These are phyloP conservation scores for Crioceris asparagi DNA, from an alignment of 2,888 invertebrate species.

Conservation along the genomic window DNA sequence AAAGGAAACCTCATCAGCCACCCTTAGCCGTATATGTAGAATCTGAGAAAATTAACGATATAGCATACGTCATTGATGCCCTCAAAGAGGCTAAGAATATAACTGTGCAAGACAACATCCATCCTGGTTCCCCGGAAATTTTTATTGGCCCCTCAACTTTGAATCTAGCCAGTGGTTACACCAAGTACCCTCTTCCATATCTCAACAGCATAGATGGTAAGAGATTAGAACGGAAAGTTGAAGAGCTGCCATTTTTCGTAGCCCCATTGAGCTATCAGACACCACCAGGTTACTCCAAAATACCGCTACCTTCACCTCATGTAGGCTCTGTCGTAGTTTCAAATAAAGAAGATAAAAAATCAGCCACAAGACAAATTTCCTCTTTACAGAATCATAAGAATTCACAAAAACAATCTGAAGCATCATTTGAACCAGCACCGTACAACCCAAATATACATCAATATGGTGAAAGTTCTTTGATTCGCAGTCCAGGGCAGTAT, in stretches of 20 bases:
- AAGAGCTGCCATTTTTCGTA: conserved; percentile 72
- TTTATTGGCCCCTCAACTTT: conserved; percentile 74
- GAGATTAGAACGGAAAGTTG: conserved; percentile 58
- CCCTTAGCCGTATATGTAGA: conserved; percentile 71
- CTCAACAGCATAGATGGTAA: conserved; percentile 60
- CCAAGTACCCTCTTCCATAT: conserved; percentile 75
- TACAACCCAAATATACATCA: not conserved
- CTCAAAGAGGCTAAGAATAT: conserved; percentile 63
- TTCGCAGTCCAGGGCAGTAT: not conserved
- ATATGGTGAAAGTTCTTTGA: not conserved
- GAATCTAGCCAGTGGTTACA: conserved; percentile 57
- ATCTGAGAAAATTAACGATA: conserved; percentile 46
- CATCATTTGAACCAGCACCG: not conserved
- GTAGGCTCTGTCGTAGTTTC: conserved; percentile 73
- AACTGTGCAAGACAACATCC: conserved; percentile 64
- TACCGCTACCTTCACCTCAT: conserved; percentile 75
- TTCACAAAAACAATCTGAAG: not conserved
- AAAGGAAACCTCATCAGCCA: conserved; percentile 70
- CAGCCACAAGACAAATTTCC: not conserved
- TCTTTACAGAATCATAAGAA: not conserved
- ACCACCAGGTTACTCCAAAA: conserved; percentile 76
- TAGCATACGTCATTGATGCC: conserved; percentile 58
- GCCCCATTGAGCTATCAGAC: conserved; percentile 76
- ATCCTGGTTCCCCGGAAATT: conserved; percentile 59
- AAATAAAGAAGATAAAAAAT: conserved; percentile 19